Base-by-base conservation (phyloP, 2,888 invertebrate genomes). In the Eupithecia pulchellata region DNA sequence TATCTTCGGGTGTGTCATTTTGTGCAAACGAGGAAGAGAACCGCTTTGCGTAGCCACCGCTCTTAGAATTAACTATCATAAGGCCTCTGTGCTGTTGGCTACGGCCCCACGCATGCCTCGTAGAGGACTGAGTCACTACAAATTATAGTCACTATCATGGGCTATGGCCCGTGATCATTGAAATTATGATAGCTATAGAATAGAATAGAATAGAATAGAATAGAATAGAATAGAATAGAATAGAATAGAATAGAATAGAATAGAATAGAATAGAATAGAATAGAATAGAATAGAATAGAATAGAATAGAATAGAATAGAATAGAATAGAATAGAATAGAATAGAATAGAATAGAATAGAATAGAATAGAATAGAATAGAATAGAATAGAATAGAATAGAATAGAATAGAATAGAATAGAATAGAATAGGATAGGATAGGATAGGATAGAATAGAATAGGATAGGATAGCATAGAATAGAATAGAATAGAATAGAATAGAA, bases 391-490 rank as follows among this genome's bases (percentile, higher is more conserved):
- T 39, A 39, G 39, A 39, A 39, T 39, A 39, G 39, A 39, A 39
- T 47, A 47, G 47, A 47, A 47, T 47, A 47, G 47, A 47, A 47
- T 47, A 47, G 17, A 47, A 47, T 47, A 47, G 20, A 47, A 47
- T 47, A 47, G 17, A 47, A 47, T 47, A 47, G 17, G 20, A 47
- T 47, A 47, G 47, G 20, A 47, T 47, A 47, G 47, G 3, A 47
- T 47, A 47, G 47, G 20, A 47, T 47, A 47, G 47, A 47, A 47
- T 47, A 47, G 47, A 17, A 47, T 47, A 47, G 47, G 20, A 47
- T 47, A 47, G 47, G 20, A 47, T 47, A 47, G 47, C n/a, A 47
- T 47, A 47, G 47, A 47, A 47, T 47, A 47, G 47, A 47, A 47
- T 47, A 47, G 47, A 47, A 47, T 47, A 47, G 47, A 47, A 47